phyloP scores from a whole-genome alignment of 1,140 invertebrate genomes.

The Coptotermes formosanus region DNA sequence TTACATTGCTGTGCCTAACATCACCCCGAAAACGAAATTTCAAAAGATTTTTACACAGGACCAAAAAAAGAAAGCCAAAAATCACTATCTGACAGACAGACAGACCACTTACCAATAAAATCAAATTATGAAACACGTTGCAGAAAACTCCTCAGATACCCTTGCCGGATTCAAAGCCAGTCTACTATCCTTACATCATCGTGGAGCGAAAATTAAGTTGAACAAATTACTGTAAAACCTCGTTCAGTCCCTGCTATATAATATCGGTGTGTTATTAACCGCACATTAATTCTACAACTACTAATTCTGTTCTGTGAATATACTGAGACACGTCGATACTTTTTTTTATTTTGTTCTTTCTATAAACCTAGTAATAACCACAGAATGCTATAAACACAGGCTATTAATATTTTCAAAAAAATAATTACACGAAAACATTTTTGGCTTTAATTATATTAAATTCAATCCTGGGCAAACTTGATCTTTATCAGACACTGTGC shows the following conservation, averaged over 20 bases:
- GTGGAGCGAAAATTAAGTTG: neutral
- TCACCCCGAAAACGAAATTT: neutral
- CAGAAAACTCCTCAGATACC: neutral
- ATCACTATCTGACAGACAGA: neutral
- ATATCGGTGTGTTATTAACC: neutral
- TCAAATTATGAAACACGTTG: neutral
- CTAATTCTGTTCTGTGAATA: neutral
- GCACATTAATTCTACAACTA: neutral
- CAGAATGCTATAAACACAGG: slow-evolving; percentile 7
- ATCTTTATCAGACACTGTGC: slow-evolving; percentile 21
- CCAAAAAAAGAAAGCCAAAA: neutral
- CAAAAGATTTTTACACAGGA: neutral
- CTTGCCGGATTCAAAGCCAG: neutral
- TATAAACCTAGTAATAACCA: neutral
- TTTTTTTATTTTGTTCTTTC: neutral
- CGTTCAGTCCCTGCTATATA: neutral
- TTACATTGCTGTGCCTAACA: neutral
- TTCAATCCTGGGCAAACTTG: slow-evolving; percentile 9
- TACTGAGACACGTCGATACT: neutral
- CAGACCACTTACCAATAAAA: neutral
- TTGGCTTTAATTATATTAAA: slow-evolving; percentile 31
- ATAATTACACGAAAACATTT: slow-evolving; percentile 29
- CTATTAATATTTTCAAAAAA: slow-evolving; percentile 30
- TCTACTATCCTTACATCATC: neutral
- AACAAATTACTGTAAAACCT: neutral